Evolutionary conservation across 2,888 invertebrate species (phyloP).

Genomic region (Shargacucullia verbasci): DNA sequence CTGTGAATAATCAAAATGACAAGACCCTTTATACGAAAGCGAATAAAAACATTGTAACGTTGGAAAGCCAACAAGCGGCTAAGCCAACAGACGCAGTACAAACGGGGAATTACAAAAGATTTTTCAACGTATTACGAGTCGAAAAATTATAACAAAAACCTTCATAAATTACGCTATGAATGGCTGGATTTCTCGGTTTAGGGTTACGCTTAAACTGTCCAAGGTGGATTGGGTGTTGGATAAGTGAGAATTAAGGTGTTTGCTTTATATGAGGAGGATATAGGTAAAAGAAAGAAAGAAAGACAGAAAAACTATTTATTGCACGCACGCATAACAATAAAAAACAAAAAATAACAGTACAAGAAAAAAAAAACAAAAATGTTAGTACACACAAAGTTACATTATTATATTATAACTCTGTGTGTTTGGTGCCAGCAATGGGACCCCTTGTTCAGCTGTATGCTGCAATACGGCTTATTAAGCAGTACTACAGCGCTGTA

Average conservation of each 20-base stretch:
- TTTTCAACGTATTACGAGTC: constrained; percentile 31
- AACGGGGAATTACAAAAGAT: constrained; percentile 59
- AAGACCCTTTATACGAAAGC: constrained; percentile 19
- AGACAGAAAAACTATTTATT: no score
- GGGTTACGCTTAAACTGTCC: constrained; percentile 11
- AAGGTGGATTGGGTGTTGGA: neutral
- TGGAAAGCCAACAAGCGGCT: constrained; percentile 52
- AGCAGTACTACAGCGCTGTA: no score
- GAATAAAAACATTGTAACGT: constrained; percentile 41
- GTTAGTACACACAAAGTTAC: no score
- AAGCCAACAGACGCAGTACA: constrained; percentile 46
- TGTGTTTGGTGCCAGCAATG: no score
- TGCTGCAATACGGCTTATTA: no score
- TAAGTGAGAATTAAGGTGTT: constrained; percentile 8
- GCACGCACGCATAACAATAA: no score
- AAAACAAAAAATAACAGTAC: no score
- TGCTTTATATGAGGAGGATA: no score
- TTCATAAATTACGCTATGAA: constrained; percentile 42
- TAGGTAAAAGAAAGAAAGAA: no score
- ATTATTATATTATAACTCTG: no score
- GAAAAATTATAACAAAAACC: constrained; percentile 36
- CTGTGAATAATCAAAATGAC: constrained; percentile 23
- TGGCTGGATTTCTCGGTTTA: constrained; percentile 9
- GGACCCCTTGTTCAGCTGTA: no score
- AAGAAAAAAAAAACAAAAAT: no score